These are phyloP conservation scores for Heliconius congener DNA, from an alignment of 1,140 invertebrate genomes.

Conservation along the genomic window DNA sequence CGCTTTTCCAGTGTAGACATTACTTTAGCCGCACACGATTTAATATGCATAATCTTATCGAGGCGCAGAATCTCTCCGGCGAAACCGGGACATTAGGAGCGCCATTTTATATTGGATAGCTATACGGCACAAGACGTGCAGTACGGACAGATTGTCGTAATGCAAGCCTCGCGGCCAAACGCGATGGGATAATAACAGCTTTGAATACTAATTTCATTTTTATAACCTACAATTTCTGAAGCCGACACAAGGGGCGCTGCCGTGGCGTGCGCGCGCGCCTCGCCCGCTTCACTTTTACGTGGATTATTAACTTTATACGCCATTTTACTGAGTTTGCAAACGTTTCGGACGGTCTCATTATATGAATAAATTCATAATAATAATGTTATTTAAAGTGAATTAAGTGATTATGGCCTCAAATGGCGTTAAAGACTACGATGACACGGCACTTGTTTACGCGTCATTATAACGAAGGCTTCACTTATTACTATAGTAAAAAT, in stretches of 20 bases:
- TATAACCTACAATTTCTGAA: conserved; percentile 82
- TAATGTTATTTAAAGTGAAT: conserved; percentile 69
- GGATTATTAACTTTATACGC: conserved; percentile 80
- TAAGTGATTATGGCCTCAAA: conserved; percentile 75
- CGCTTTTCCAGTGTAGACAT: conserved; percentile 75
- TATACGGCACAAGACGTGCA: conserved; percentile 78
- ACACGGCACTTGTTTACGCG: conserved; percentile 67
- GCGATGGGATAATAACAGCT: conserved; percentile 83
- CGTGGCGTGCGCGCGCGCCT: conserved; percentile 74
- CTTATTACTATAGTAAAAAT: conserved; percentile 31
- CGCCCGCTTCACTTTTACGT: conserved; percentile 72
- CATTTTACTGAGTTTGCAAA: conserved; percentile 78
- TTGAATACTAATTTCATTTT: conserved; percentile 83
- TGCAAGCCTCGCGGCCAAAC: conserved; percentile 79
- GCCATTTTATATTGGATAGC: conserved; percentile 80
- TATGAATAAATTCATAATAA: conserved; percentile 74
- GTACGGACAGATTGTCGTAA: conserved; percentile 81
- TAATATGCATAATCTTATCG: conserved; percentile 82
- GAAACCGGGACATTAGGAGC: conserved; percentile 79
- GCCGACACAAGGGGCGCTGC: conserved; percentile 80
- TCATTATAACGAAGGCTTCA: conserved; percentile 59
- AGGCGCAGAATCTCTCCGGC: conserved; percentile 72
- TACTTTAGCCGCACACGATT: conserved; percentile 76
- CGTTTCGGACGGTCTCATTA: conserved; percentile 73
- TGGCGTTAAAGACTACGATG: conserved; percentile 72